Percentiles rank a stretch among this genome's conserved stretches.
These are phyloP conservation scores for Eurytoma adleriae DNA, from an alignment of 2,888 invertebrate species.

Conservation along the genomic window DNA sequence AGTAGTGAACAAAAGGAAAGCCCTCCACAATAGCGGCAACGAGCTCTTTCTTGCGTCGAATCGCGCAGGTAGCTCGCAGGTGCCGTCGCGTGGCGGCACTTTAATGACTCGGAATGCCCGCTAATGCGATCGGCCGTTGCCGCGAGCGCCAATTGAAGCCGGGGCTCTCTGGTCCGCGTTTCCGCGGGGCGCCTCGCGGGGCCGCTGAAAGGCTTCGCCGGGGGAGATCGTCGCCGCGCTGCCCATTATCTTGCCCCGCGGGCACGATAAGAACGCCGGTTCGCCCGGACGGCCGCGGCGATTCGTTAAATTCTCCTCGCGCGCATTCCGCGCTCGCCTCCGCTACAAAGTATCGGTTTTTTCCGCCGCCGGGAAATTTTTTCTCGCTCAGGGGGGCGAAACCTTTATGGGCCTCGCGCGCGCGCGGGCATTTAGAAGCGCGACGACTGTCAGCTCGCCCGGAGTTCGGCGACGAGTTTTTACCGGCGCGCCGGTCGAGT, in stretches of 20 bases:
- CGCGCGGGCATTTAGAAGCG: too few relatives aligned
- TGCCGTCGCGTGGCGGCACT: not conserved
- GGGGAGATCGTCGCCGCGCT: not conserved
- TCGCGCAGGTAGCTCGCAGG: not conserved
- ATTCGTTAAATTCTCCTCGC: constrained; percentile 21
- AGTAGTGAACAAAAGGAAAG: not conserved
- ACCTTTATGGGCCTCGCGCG: too few relatives aligned
- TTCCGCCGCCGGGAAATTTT: not conserved
- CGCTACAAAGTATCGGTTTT: too few relatives aligned
- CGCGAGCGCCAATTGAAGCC: constrained; percentile 22
- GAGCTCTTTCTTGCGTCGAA: not conserved
- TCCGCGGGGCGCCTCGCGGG: constrained; percentile 4
- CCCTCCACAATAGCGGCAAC: not conserved
- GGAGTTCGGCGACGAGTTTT: too few relatives aligned
- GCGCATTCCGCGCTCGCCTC: not conserved
- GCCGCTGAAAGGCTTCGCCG: not conserved
- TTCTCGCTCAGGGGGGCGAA: too few relatives aligned
- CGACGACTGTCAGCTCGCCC: too few relatives aligned
- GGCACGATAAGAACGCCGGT: constrained; percentile 42
- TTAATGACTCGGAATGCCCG: constrained; percentile 46
- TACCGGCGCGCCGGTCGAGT: too few relatives aligned
- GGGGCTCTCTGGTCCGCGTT: not conserved
- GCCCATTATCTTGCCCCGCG: not conserved
- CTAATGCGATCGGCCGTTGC: constrained; percentile 39
- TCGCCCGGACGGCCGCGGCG: constrained; percentile 2